Percentiles rank a stretch among this genome's conserved stretches.
phyloP scores from a whole-genome alignment of 2,797 vertebrate genomes.

The Neosilurus mollespiculum region DNA sequence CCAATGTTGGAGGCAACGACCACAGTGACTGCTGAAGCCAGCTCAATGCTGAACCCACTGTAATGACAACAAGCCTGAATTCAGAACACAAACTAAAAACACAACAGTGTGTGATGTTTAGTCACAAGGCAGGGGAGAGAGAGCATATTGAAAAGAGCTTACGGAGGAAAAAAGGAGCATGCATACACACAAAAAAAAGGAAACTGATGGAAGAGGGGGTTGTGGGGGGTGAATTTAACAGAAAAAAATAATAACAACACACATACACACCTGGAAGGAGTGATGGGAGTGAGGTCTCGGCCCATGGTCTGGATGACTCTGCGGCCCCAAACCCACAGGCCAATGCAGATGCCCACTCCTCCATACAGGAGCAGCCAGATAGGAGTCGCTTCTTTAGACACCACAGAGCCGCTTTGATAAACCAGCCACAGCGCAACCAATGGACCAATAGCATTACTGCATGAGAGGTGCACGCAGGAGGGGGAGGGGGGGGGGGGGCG shows the following conservation, averaged over 20 bases:
- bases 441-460: constrained; percentile 95
- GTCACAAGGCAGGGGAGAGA: neutral
- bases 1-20: constrained; percentile 94
- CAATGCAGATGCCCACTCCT: constrained; percentile 89
- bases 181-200: neutral
- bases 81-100: constrained; percentile 3
- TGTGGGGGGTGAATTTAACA: neutral
- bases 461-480: neutral
- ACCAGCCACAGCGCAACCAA: constrained; percentile 90
- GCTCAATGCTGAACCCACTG: constrained; percentile 97
- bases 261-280: constrained; percentile 87
- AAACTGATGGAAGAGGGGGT: too few relatives aligned
- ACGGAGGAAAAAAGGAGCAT: neutral
- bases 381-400: constrained; percentile 75
- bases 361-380: constrained; percentile 94
- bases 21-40: constrained; percentile 94
- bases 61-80: constrained; percentile 20
- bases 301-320: constrained; percentile 99
- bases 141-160: neutral
- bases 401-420: constrained; percentile 75
- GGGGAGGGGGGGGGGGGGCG: too few relatives aligned
- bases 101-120: too few relatives aligned
- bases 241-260: neutral
- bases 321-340: constrained; percentile 97
- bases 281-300: constrained; percentile 96